phyloP scores from a whole-genome alignment of 2,888 invertebrate genomes.

The Ceraclea dissimilis region DNA sequence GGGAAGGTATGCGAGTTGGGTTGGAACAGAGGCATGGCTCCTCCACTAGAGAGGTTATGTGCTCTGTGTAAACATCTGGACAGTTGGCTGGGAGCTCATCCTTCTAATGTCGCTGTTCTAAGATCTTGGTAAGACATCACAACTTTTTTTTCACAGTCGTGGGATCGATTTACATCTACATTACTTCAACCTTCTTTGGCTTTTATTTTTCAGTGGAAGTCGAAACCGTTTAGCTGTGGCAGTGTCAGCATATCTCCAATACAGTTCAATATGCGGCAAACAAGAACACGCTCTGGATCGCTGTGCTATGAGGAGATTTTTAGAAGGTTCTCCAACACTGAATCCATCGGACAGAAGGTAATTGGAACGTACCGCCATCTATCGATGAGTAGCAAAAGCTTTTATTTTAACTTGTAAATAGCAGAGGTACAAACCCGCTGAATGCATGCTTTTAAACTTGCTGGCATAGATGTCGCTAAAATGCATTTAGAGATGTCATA shows the following conservation, averaged over 20 bases:
- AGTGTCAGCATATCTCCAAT: slow-evolving; percentile 89
- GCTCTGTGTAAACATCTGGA: slow-evolving; percentile 90
- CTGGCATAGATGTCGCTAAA: too few relatives aligned
- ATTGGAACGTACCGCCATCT: slow-evolving; percentile 8
- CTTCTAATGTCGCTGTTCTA: slow-evolving; percentile 79
- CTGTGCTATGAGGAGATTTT: slow-evolving; percentile 86
- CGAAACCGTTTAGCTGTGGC: slow-evolving; percentile 80
- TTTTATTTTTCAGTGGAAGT: slow-evolving; percentile 59
- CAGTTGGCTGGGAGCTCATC: slow-evolving; percentile 79
- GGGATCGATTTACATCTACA: too few relatives aligned
- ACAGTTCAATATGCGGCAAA: slow-evolving; percentile 85
- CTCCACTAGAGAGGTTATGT: slow-evolving; percentile 82
- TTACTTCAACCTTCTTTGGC: too few relatives aligned
- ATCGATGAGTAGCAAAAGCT: background rate
- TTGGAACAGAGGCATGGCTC: slow-evolving; percentile 80
- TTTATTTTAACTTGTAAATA: too few relatives aligned
- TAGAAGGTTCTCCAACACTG: slow-evolving; percentile 68
- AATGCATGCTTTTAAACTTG: too few relatives aligned
- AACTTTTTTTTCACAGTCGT: slow-evolving; percentile 14
- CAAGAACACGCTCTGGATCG: slow-evolving; percentile 80
- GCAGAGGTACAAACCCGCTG: too few relatives aligned
- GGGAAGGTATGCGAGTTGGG: slow-evolving; percentile 69
- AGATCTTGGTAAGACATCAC: slow-evolving; percentile 74
- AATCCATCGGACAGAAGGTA: slow-evolving; percentile 71
- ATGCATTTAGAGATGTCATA: too few relatives aligned